A percentile compares a stretch with the other conserved stretches of the same genome.
phyloP scores from a whole-genome alignment of 2,797 vertebrate species.

The Remorina albescens region DNA sequence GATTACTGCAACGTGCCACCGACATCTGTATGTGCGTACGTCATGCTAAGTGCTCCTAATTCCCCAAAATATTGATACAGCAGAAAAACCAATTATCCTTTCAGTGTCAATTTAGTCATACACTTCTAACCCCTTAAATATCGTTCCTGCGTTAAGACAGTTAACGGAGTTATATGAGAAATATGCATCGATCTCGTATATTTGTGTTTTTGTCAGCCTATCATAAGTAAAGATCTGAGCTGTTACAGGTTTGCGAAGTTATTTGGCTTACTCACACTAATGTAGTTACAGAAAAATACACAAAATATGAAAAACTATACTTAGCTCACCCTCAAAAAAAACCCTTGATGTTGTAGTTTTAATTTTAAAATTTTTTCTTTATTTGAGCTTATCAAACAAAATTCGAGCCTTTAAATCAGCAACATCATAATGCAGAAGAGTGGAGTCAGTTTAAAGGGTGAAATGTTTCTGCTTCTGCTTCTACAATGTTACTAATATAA shows the following conservation, averaged over 20 bases:
- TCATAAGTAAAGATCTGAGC: constrained; percentile 41
- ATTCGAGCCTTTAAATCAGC: constrained; percentile 1
- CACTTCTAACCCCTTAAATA: constrained; percentile 40
- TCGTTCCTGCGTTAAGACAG: constrained; percentile 30
- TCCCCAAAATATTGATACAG: constrained; percentile 74
- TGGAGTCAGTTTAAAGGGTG: neutral
- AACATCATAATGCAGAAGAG: neutral
- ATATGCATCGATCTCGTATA: constrained; percentile 32
- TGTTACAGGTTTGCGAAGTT: constrained; percentile 27
- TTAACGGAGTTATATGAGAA: constrained; percentile 49
- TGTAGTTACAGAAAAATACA: constrained; percentile 20
- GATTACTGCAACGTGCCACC: constrained; percentile 71
- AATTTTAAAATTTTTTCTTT: neutral
- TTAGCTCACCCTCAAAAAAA: constrained; percentile 2
- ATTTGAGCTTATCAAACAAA: neutral
- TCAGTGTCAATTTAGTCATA: constrained; percentile 67
- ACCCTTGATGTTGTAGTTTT: constrained; percentile 19
- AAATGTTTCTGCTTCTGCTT: neutral
- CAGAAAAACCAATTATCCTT: constrained; percentile 62
- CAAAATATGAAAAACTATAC: constrained; percentile 48
- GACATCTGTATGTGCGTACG: constrained; percentile 61
- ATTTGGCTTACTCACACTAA: constrained; percentile 46
- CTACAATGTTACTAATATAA: neutral
- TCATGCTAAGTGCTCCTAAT: constrained; percentile 62
- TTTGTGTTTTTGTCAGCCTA: constrained; percentile 24